Conservation (phyloP, 2,797 vertebrate genomes). For the Myotis findleyi region DNA sequence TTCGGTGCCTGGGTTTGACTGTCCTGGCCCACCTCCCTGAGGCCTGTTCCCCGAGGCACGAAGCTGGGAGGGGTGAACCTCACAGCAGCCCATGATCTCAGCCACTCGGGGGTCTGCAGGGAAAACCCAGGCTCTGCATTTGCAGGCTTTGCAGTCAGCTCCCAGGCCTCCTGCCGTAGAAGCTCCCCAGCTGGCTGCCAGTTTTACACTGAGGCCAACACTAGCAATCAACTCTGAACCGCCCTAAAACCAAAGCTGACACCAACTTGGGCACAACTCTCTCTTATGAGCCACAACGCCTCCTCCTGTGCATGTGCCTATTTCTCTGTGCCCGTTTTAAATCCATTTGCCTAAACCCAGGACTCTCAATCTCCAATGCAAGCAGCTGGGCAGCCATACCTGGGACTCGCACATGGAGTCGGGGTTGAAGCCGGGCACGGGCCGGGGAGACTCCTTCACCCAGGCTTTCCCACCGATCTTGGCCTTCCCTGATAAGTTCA, state of each 20-base stretch:
- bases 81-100: neutral
- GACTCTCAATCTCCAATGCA: neutral
- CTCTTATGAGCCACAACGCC: neutral
- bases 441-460: slow-evolving; percentile 89
- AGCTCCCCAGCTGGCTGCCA: neutral
- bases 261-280: neutral
- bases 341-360: neutral
- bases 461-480: slow-evolving; percentile 95
- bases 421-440: slow-evolving; percentile 86
- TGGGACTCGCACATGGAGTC: slow-evolving; percentile 97
- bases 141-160: neutral
- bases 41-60: neutral
- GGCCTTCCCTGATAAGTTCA: slow-evolving; percentile 94
- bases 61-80: neutral
- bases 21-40: neutral
- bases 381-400: slow-evolving; percentile 86
- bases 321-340: neutral
- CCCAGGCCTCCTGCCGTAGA: neutral
- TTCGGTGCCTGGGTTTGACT: fast-evolving
- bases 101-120: neutral
- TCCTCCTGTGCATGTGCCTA: neutral
- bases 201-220: neutral
- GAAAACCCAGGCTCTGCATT: neutral
- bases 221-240: neutral
- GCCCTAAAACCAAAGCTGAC: neutral